Base-by-base conservation (phyloP, 2,113 vertebrate species). In the Anseranas semipalmata region DNA sequence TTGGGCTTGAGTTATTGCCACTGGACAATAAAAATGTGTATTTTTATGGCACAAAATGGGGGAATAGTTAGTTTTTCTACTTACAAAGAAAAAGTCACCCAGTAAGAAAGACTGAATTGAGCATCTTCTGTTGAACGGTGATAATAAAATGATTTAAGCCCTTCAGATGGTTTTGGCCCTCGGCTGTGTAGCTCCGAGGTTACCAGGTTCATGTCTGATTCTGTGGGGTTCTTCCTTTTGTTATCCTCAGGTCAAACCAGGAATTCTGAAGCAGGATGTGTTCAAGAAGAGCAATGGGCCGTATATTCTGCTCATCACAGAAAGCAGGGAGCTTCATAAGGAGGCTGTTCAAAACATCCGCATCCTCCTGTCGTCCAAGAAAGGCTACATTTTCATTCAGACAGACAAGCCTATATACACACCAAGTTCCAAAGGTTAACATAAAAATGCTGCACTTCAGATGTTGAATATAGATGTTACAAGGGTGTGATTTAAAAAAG, bases 321-420 rank as follows among this genome's bases (percentile, higher is more conserved):
- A 95, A 67, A 97, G 97, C 91, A 66, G 20, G 11, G 91, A 96
- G 6, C 78, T 97, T 43, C 32, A 65, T 37, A 4, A 13, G 22
- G 2, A 17, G 0, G 7, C 56, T 1, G 0, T 3, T n/a, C 85
- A n/a, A 62, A 91, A 70, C 62, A 87, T 9, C 63, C 91, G 39
- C n/a, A 94, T 98, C 91, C 87, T 96, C 43, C 60, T 98, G 66
- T 98, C 98, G 18, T 96, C 98, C 79, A 97, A 92, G 92, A 97
- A 81, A 53, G 96, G 96, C 88, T 96, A 96, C 90, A 93, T 97
- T 68, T 97, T 97, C 16, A 95, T 96, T 85, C 96, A 97, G 86
- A 97, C 96, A 10, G 96, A 96, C 56, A 97, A 98, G 39, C 97
- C 98, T 8, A 97, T 98, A 80, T 98, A 98, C 76, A 98, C 97